Conservation (phyloP, 2,113 vertebrate genomes). For the human (Homo sapiens) region DNA sequence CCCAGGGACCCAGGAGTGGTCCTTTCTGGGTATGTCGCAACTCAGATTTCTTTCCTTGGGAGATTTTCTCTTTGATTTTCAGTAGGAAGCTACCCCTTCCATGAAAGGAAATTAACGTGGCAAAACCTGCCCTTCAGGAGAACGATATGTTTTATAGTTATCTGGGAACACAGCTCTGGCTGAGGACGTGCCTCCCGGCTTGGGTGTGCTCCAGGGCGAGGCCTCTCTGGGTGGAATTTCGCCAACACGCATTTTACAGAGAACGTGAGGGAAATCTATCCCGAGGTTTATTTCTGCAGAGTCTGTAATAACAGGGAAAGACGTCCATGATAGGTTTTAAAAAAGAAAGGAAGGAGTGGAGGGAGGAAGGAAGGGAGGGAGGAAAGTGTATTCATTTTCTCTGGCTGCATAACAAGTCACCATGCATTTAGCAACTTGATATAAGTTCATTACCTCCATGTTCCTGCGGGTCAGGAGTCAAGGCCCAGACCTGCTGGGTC, state of each 20-base stretch:
- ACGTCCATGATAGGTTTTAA: no score
- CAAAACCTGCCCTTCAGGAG: neutral
- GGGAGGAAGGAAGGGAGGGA: neutral
- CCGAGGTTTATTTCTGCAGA: neutral
- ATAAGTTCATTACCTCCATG: neutral
- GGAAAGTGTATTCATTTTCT: accelerated
- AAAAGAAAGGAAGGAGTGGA: neutral
- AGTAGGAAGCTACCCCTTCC: neutral
- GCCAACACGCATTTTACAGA: neutral
- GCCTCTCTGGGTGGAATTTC: neutral
- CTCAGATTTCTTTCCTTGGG: neutral
- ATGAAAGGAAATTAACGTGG: accelerated
- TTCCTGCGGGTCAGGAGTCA: neutral
- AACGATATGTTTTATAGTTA: accelerated
- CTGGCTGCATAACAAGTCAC: neutral
- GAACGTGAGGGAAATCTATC: neutral
- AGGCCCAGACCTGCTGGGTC: neutral
- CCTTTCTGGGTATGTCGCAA: neutral
- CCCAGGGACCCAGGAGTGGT: accelerated
- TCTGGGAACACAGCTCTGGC: neutral
- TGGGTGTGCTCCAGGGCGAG: neutral
- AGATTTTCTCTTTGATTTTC: neutral
- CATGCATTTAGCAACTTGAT: neutral
- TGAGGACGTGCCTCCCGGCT: accelerated
- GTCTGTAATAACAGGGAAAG: neutral